These are phyloP conservation scores for Rhodeus uyekii DNA, from an alignment of 2,797 vertebrate species.

Conservation along the genomic window DNA sequence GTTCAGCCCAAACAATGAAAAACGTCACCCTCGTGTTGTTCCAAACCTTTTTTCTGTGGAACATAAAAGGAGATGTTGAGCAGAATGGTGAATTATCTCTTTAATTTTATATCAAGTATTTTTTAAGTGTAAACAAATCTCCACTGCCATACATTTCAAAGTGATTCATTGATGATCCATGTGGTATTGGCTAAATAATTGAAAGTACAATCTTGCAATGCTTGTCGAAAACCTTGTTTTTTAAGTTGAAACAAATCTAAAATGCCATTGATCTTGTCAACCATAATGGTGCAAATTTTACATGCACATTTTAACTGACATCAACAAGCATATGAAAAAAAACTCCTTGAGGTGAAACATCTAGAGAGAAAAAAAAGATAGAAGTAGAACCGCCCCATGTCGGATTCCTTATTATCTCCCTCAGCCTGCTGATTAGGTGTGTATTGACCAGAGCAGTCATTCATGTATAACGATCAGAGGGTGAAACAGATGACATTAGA, in stretches of 20 bases:
- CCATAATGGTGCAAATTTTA: neutral
- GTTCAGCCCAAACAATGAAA: neutral
- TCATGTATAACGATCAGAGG: constrained; percentile 62
- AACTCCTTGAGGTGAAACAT: constrained; percentile 45
- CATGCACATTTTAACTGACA: neutral
- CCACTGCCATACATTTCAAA: neutral
- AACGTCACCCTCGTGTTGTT: neutral
- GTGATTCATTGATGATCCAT: constrained; percentile 1
- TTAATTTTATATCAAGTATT: neutral
- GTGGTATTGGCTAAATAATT: neutral
- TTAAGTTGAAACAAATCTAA: neutral
- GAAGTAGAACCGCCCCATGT: constrained; percentile 1
- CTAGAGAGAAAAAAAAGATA: constrained; percentile 27
- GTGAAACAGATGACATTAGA: constrained; percentile 67
- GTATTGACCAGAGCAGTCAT: constrained; percentile 63
- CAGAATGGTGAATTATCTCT: neutral
- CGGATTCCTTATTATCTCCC: constrained; percentile 61
- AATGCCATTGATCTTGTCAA: neutral
- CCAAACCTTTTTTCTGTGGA: neutral
- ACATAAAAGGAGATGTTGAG: neutral
- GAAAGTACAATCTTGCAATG: neutral
- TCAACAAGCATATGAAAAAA: neutral
- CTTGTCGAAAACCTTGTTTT: neutral
- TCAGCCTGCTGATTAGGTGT: constrained; percentile 66
- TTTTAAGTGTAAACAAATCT: constrained; percentile 4